Evolutionary conservation across 35 echinoderm and acorn worm genomes (phyloP).

Genomic region (Ophioderma brevispina): DNA sequence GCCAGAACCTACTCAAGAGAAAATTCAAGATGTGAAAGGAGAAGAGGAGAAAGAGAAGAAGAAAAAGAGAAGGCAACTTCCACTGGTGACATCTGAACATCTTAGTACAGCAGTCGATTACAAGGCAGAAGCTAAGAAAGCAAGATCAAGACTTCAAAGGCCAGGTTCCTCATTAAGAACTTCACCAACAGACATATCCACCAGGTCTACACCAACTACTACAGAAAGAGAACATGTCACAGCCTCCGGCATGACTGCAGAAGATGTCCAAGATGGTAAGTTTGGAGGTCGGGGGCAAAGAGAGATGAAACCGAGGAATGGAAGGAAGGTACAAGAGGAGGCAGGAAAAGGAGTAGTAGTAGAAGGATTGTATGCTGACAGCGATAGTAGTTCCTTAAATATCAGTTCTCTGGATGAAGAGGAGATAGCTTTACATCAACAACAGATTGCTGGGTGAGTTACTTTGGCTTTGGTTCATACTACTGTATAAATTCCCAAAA

Average conservation of each 20-base stretch:
- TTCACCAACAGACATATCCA: background rate
- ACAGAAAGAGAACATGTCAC: conserved; percentile 9
- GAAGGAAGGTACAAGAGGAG: background rate
- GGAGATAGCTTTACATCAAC: background rate
- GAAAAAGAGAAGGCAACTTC: conserved; percentile 51
- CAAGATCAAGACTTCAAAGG: background rate
- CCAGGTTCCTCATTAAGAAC: background rate
- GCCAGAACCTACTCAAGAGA: background rate
- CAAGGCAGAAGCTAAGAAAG: background rate
- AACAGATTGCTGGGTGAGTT: background rate
- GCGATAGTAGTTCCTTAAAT: conserved; percentile 49
- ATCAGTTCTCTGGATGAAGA: conserved; percentile 60
- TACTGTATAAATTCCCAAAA: too few relatives aligned
- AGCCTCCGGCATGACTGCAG: background rate
- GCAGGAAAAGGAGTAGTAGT: background rate
- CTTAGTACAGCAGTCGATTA: background rate
- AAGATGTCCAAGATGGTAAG: background rate
- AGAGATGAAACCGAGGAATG: too few relatives aligned
- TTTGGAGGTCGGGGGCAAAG: background rate
- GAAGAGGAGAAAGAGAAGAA: background rate
- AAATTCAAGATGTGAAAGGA: background rate
- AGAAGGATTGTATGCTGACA: background rate
- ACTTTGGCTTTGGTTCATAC: too few relatives aligned
- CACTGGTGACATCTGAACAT: conserved; percentile 23
- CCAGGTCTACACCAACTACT: background rate